Percentiles rank a stretch among this genome's conserved stretches.
Conservation (phyloP, 2,113 vertebrate species). For the Ibidorhyncha struthersii region DNA sequence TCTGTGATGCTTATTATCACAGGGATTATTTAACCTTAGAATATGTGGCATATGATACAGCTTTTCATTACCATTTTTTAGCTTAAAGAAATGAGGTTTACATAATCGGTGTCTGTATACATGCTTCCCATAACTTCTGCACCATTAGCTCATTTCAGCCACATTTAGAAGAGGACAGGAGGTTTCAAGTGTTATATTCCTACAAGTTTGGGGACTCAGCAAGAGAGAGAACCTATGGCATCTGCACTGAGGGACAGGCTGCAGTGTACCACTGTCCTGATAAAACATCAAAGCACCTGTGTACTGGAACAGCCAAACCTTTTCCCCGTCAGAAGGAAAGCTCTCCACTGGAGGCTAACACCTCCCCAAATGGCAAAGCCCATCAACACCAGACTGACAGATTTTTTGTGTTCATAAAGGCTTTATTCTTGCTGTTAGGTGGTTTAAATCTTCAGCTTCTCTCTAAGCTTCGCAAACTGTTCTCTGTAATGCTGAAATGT, state of each 20-base stretch:
- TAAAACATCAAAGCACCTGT: neutral
- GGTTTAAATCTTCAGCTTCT: neutral
- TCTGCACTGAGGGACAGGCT: neutral
- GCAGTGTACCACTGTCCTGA: rapidly evolving
- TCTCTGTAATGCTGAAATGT: neutral
- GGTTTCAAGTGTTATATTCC: neutral
- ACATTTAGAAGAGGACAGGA: neutral
- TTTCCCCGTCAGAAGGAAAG: neutral
- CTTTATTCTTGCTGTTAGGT: neutral
- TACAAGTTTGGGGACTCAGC: neutral
- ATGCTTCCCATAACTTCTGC: neutral
- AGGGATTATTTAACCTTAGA: neutral
- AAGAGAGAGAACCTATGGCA: neutral
- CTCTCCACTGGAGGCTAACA: neutral
- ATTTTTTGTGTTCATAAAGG: rapidly evolving
- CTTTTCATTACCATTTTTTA: neutral
- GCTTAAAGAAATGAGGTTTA: conserved; percentile 10
- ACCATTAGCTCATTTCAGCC: neutral
- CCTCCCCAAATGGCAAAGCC: neutral
- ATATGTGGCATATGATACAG: neutral
- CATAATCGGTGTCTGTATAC: neutral
- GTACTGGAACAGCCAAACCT: rapidly evolving
- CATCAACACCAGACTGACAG: no score
- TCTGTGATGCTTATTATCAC: neutral
- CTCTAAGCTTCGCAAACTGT: neutral